phyloP scores from a whole-genome alignment of 2,888 invertebrate genomes.

The Sesia apiformis region DNA sequence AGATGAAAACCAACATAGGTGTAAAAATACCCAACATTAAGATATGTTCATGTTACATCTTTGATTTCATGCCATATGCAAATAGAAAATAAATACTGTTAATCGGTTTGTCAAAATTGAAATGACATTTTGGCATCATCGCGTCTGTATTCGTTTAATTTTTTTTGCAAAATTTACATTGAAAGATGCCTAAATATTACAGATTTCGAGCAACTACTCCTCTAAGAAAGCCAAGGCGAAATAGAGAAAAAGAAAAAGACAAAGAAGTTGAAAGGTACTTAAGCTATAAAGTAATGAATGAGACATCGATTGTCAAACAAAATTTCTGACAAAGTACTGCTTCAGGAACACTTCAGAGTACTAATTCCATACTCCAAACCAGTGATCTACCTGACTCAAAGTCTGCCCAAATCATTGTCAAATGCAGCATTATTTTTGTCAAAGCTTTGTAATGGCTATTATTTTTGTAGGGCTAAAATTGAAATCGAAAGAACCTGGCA shows the following conservation, averaged over 20 bases:
- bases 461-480: constrained; percentile 19
- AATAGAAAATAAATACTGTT: no score
- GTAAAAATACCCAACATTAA: no score
- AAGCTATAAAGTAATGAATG: constrained; percentile 19
- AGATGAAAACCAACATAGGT: no score
- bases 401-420: no score
- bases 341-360: no score
- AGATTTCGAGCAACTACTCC: constrained; percentile 56
- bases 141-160: constrained; percentile 12
- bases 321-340: no score
- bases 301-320: neutral
- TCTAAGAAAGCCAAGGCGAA: constrained; percentile 38
- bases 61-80: no score
- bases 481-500: constrained; percentile 32
- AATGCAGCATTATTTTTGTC: no score
- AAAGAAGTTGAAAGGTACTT: constrained; percentile 21
- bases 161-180: constrained; percentile 47
- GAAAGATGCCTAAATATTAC: constrained; percentile 63
- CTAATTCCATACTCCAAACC: no score
- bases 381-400: no score
- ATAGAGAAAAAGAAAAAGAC: constrained; percentile 37
- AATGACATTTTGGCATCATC: constrained; percentile 27
- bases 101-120: neutral
- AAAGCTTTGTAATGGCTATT: neutral
- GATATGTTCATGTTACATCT: no score